Percentiles rank a stretch among this genome's conserved stretches.
These are phyloP conservation scores for Alviniconcha marisindica DNA, from an alignment of 1,140 invertebrate species.

Conservation along the genomic window DNA sequence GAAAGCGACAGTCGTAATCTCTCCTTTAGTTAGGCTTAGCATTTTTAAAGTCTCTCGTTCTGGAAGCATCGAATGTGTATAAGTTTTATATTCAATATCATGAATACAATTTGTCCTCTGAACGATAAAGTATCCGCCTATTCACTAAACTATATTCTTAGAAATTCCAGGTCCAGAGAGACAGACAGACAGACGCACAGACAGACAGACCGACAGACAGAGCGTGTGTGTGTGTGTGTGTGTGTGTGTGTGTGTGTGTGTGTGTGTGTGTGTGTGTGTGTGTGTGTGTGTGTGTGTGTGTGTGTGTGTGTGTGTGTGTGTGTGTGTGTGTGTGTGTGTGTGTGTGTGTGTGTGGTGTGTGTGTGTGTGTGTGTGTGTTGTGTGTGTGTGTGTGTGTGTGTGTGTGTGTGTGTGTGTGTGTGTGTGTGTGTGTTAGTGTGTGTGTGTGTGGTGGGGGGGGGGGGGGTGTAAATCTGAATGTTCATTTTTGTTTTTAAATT, in stretches of 20 bases:
- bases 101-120: too few species aligned
- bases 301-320: background rate
- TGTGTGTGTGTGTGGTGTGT: background rate
- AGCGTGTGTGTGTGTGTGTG: background rate
- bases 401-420: background rate
- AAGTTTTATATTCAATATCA: too few species aligned
- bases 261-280: conserved; percentile 16
- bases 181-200: background rate
- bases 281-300: background rate
- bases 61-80: too few species aligned
- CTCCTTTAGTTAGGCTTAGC: too few species aligned
- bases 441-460: background rate
- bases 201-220: background rate
- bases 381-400: background rate
- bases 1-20: too few species aligned
- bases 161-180: too few species aligned
- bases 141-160: too few species aligned
- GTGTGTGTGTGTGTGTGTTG: background rate
- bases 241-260: conserved; percentile 16
- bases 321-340: too few species aligned
- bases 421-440: background rate
- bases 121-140: too few species aligned
- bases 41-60: too few species aligned
- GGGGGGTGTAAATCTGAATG: too few species aligned
- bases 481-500: too few species aligned